Conservation (phyloP, 2,113 vertebrate genomes). For the Ceyx margarethae region DNA sequence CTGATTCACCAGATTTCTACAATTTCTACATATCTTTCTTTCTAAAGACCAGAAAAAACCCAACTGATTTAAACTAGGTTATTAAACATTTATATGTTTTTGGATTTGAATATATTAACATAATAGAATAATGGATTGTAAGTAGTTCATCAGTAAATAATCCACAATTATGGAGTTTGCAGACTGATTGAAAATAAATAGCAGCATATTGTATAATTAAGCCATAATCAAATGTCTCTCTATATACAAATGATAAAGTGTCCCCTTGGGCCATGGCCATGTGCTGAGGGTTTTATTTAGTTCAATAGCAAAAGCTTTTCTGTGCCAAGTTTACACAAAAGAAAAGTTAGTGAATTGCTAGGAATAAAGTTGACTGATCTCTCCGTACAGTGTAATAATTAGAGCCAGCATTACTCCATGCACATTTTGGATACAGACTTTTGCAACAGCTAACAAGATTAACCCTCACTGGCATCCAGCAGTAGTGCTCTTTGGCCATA, state of each 20-base stretch:
- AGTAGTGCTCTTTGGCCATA: neutral
- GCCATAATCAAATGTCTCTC: slow-evolving; percentile 67
- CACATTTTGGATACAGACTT: slow-evolving; percentile 42
- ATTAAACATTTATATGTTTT: slow-evolving; percentile 61
- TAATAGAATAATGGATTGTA: slow-evolving; percentile 75
- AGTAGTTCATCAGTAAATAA: slow-evolving; percentile 77
- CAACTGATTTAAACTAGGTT: slow-evolving; percentile 51
- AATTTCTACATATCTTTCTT: slow-evolving; percentile 32
- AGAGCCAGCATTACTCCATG: slow-evolving; percentile 46
- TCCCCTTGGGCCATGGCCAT: slow-evolving; percentile 69
- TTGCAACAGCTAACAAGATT: slow-evolving; percentile 42
- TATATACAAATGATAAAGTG: slow-evolving; percentile 74
- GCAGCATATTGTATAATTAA: slow-evolving; percentile 70
- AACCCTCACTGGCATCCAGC: slow-evolving; percentile 40
- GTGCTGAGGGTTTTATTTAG: slow-evolving; percentile 70
- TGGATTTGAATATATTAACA: slow-evolving; percentile 64
- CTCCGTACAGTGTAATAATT: slow-evolving; percentile 57
- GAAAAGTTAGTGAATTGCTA: slow-evolving; percentile 69
- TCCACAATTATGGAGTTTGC: slow-evolving; percentile 69
- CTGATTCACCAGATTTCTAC: slow-evolving; percentile 21
- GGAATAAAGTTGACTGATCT: slow-evolving; percentile 68
- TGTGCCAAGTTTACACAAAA: slow-evolving; percentile 72
- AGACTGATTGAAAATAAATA: slow-evolving; percentile 75
- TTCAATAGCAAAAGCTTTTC: slow-evolving; percentile 58
- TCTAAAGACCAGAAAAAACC: slow-evolving; percentile 33